Evolutionary conservation across 2,113 vertebrate species (phyloP), one percentile per base, ranked within the genome.

Genomic region (Bubo blakistoni): DNA sequence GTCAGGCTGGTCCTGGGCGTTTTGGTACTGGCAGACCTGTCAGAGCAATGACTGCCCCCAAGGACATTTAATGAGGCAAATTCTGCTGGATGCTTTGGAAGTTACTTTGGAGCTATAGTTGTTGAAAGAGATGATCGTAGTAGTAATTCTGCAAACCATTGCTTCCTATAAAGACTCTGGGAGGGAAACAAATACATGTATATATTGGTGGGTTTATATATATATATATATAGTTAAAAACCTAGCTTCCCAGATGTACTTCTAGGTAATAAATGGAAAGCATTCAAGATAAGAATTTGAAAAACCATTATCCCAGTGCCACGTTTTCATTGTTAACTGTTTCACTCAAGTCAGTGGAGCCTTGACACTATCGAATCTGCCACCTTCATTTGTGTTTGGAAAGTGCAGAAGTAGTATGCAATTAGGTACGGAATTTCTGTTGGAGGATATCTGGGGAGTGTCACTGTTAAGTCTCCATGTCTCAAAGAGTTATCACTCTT

Each of bases 1-100:
- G 91, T 94, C 96, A 94, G 89, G 66, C 81, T 88, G 58, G 54
- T 92, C 66, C 44, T 84, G 58, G 89, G 89, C 70, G 7, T 90
- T 94, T 82, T 32, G 67, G 46, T 85, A 13, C 69, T 84, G 83
- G 49, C 89, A 92, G 83, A 63, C 20, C 78, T 96, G 89, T 85
- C 89, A 90, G 72, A 92, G 73, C 77, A 52, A 6, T 67, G 69
- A 54, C 36, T 90, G 70, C 15, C 54, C 80, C 42, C 0, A 7
- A 55, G 88, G 40, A 88, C 62, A 55, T 91, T 85, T 92, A 76
- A 47, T 34, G 34, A 82, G 72, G 58, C 40, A 85, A 54, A 30
- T 92, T 91, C 72, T 0, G 0, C 57, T 72, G 61, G 26, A n/a
- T 87, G 74, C 54, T 89, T 70, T 90, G 62, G 26, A 94, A 90